Evolutionary conservation across 2,888 invertebrate genomes (phyloP).

Genomic region (Scaptomyza parva): DNA sequence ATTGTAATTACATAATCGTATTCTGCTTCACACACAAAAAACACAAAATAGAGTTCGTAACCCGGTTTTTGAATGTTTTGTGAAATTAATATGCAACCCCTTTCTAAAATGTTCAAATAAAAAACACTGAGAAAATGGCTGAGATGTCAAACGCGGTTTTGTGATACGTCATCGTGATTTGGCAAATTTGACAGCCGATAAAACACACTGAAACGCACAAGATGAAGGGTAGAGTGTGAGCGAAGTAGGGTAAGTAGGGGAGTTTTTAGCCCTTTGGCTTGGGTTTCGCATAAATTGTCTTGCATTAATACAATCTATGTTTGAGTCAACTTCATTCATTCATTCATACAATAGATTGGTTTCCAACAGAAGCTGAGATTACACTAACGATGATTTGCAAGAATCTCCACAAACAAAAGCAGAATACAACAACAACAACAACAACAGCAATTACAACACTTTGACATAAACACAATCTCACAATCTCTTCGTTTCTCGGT

Average conservation of each 20-base stretch:
- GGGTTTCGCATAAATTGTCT: slow-evolving; percentile 66
- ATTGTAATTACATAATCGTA: background rate
- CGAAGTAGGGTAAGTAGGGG: background rate
- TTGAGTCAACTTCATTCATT: slow-evolving; percentile 45
- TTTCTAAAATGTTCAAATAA: slow-evolving; percentile 43
- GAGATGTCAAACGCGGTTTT: slow-evolving; percentile 73
- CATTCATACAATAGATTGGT: slow-evolving; percentile 45
- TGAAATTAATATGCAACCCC: slow-evolving; percentile 72
- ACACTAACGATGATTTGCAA: slow-evolving; percentile 62
- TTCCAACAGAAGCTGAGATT: slow-evolving; percentile 77
- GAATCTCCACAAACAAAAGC: slow-evolving; percentile 37
- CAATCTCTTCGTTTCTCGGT: slow-evolving; percentile 18
- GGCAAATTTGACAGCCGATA: slow-evolving; percentile 78
- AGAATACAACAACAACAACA: slow-evolving; percentile 30
- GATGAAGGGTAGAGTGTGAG: background rate
- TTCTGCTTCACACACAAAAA: slow-evolving; percentile 16
- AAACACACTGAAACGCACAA: slow-evolving; percentile 21
- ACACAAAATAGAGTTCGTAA: slow-evolving; percentile 21
- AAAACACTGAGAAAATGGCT: slow-evolving; percentile 21
- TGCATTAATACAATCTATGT: slow-evolving; percentile 55
- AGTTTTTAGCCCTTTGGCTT: slow-evolving; percentile 28
- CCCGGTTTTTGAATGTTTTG: slow-evolving; percentile 1
- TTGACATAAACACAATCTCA: slow-evolving; percentile 57
- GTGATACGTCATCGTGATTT: slow-evolving; percentile 80
- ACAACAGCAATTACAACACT: slow-evolving; percentile 59